Conservation (phyloP, 2,888 invertebrate species). For the Ethmia dodecea region DNA sequence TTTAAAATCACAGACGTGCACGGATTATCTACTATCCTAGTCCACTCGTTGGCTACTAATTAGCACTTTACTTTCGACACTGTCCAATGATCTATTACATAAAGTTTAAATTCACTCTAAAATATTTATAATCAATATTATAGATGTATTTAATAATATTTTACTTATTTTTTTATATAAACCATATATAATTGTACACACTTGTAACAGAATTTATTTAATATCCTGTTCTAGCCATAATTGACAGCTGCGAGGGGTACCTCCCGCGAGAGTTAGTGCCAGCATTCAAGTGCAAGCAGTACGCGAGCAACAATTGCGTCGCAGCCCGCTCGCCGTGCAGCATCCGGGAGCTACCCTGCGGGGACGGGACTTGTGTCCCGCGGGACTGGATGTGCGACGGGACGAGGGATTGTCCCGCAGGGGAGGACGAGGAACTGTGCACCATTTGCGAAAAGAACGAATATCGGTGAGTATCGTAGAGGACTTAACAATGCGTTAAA, state of each 20-base stretch:
- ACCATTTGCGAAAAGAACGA: slow-evolving; percentile 46
- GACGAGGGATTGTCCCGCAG: slow-evolving; percentile 77
- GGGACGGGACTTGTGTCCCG: slow-evolving; percentile 79
- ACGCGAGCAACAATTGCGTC: slow-evolving; percentile 78
- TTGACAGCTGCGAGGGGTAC: slow-evolving; percentile 78
- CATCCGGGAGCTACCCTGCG: slow-evolving; percentile 74
- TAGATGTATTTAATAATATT: too few relatives aligned
- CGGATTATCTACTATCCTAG: too few relatives aligned
- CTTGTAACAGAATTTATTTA: too few relatives aligned
- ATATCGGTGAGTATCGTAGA: slow-evolving; percentile 58
- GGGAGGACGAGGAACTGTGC: slow-evolving; percentile 80
- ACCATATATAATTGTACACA: too few relatives aligned
- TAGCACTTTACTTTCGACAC: too few relatives aligned
- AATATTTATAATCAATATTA: too few relatives aligned
- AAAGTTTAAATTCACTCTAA: too few relatives aligned
- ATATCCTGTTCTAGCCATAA: slow-evolving; percentile 68
- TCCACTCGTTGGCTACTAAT: too few relatives aligned
- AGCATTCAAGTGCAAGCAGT: slow-evolving; percentile 79
- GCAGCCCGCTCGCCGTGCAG: slow-evolving; percentile 67
- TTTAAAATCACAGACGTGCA: too few relatives aligned
- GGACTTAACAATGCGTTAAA: too few relatives aligned
- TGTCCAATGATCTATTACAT: too few relatives aligned
- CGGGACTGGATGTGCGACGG: slow-evolving; percentile 81
- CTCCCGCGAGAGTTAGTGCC: slow-evolving; percentile 75
- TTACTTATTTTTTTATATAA: too few relatives aligned